These are phyloP conservation scores for Aviceda subcristata DNA, from an alignment of 2,113 vertebrate genomes.

Conservation along the genomic window DNA sequence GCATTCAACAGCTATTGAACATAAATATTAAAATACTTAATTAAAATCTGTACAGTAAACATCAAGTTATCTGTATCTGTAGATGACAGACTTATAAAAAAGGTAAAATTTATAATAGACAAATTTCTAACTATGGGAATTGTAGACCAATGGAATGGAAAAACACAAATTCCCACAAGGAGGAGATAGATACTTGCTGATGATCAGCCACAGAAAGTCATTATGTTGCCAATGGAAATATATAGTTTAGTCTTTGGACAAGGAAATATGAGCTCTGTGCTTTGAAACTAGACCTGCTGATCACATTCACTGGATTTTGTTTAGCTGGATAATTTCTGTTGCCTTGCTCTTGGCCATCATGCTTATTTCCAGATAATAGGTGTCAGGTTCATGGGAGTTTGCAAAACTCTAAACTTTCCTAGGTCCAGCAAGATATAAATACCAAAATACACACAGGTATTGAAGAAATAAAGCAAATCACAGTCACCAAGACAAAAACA, in stretches of 20 bases:
- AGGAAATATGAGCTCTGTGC: not conserved
- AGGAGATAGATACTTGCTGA: slow-evolving; percentile 9
- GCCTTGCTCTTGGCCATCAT: not conserved
- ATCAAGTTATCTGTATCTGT: not conserved
- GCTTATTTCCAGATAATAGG: not conserved
- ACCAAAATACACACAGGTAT: not conserved
- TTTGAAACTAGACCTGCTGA: not conserved
- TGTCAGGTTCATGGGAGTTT: not conserved
- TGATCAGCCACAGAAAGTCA: not conserved
- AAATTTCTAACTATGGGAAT: not conserved
- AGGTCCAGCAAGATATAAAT: not conserved
- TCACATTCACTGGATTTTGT: not conserved
- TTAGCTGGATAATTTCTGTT: not conserved
- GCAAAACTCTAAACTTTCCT: not conserved
- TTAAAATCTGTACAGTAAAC: not conserved
- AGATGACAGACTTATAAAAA: not conserved
- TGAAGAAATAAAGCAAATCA: not conserved
- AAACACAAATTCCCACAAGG: slow-evolving; percentile 15
- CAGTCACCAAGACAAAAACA: not conserved
- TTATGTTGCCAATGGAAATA: not conserved
- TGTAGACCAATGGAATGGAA: not conserved
- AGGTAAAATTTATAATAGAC: not conserved
- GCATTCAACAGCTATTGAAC: not conserved
- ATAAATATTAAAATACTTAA: not conserved
- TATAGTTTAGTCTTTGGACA: not conserved